A percentile compares a stretch with the other conserved stretches of the same genome.
These are phyloP conservation scores for Laticauda colubrina DNA, from an alignment of 2,113 vertebrate species.

Conservation along the genomic window DNA sequence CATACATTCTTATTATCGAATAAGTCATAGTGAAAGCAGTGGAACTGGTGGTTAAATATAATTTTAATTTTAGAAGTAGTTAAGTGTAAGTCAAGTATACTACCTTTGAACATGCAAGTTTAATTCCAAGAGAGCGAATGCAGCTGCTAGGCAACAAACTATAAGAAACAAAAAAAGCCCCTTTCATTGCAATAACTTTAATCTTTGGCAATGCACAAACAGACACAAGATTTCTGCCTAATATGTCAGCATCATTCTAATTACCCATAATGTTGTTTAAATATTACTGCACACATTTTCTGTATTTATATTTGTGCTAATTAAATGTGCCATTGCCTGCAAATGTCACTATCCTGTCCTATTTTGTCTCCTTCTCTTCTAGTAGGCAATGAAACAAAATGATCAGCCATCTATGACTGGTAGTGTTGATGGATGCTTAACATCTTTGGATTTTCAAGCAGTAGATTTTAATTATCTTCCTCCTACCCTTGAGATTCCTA, in stretches of 20 bases:
- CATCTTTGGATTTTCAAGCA: background rate
- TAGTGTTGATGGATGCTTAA: background rate
- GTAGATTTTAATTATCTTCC: background rate
- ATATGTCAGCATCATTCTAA: background rate
- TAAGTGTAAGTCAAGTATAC: background rate
- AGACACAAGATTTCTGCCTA: background rate
- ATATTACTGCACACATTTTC: background rate
- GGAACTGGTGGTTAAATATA: background rate
- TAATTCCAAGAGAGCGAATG: background rate
- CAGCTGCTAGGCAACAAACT: background rate
- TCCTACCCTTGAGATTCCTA: background rate
- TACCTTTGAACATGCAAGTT: background rate
- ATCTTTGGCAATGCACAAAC: background rate
- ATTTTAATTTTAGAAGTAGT: background rate
- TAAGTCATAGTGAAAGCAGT: background rate
- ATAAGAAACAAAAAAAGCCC: background rate
- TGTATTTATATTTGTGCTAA: background rate
- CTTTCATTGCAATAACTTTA: background rate
- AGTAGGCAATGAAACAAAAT: background rate
- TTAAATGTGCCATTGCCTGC: background rate
- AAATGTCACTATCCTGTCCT: background rate
- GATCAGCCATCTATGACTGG: background rate
- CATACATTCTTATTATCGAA: background rate
- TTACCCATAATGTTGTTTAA: background rate
- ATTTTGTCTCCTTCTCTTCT: background rate